Evolutionary conservation across 1,140 invertebrate genomes (phyloP).

Genomic region (Goniozus legneri): DNA sequence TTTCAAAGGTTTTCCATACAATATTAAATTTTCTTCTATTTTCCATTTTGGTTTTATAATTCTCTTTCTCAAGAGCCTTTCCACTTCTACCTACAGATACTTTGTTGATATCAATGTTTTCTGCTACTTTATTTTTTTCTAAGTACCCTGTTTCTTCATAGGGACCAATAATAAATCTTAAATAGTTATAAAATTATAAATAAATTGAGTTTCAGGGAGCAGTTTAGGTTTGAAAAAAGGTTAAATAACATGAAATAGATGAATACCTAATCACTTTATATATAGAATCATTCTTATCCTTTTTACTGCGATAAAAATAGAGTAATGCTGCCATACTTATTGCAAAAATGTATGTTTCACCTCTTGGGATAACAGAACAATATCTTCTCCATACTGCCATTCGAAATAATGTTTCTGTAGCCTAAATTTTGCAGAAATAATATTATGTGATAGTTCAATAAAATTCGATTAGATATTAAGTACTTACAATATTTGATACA

Average conservation of each 20-base stretch:
- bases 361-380: constrained; percentile 60
- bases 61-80: neutral
- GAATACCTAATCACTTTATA: constrained; percentile 62
- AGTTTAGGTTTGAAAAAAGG: too few relatives aligned
- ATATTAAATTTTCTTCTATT: constrained; percentile 34
- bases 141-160: constrained; percentile 53
- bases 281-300: constrained; percentile 58
- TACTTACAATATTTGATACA: constrained; percentile 73
- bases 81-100: constrained; percentile 3
- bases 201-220: too few relatives aligned
- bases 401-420: constrained; percentile 73
- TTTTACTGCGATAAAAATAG: constrained; percentile 58
- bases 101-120: constrained; percentile 17
- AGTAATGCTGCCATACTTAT: constrained; percentile 59
- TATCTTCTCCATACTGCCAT: constrained; percentile 67
- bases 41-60: constrained; percentile 15
- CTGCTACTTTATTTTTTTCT: constrained; percentile 18
- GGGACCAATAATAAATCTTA: constrained; percentile 62
- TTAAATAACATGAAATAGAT: too few relatives aligned
- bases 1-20: constrained; percentile 45
- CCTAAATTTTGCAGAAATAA: constrained; percentile 55
- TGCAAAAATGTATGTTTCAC: constrained; percentile 66
- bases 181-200: constrained; percentile 19
- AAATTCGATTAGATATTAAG: neutral
- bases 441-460: neutral